A percentile compares a stretch with the other conserved stretches of the same genome.
Conservation (phyloP, 2,113 vertebrate species). For the Hypanus sabinus region DNA sequence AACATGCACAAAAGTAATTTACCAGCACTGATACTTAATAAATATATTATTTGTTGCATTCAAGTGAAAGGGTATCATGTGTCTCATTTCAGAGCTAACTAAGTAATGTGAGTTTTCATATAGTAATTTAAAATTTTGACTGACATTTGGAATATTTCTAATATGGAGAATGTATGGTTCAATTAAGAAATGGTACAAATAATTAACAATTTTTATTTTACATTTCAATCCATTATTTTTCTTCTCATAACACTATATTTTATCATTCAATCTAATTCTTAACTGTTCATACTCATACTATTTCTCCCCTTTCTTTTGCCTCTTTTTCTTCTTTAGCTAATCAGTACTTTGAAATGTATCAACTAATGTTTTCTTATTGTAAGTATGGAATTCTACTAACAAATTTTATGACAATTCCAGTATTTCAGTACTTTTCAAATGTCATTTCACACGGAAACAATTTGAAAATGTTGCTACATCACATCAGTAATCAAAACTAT, state of each 20-base stretch:
- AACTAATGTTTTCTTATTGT: not conserved
- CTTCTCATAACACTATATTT: not conserved
- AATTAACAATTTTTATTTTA: not conserved
- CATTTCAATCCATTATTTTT: not conserved
- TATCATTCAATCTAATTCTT: not conserved
- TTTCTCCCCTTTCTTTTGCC: not conserved
- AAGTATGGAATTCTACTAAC: not conserved
- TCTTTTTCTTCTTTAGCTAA: not conserved
- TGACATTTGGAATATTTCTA: not conserved
- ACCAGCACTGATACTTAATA: conserved; percentile 30
- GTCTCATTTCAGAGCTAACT: not conserved
- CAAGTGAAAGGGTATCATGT: not conserved
- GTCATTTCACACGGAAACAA: not conserved
- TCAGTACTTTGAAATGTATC: not conserved
- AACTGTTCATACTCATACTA: not conserved
- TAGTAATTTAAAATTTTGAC: not conserved
- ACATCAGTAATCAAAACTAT: not conserved
- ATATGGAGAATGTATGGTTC: not conserved
- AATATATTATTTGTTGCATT: not conserved
- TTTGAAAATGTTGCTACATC: not conserved
- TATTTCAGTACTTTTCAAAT: not conserved
- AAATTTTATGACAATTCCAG: not conserved
- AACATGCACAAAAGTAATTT: not conserved
- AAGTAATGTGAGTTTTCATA: not conserved
- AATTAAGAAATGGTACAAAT: not conserved